These are phyloP conservation scores for Chromis chromis DNA, from an alignment of 2,797 vertebrate species.

Conservation along the genomic window DNA sequence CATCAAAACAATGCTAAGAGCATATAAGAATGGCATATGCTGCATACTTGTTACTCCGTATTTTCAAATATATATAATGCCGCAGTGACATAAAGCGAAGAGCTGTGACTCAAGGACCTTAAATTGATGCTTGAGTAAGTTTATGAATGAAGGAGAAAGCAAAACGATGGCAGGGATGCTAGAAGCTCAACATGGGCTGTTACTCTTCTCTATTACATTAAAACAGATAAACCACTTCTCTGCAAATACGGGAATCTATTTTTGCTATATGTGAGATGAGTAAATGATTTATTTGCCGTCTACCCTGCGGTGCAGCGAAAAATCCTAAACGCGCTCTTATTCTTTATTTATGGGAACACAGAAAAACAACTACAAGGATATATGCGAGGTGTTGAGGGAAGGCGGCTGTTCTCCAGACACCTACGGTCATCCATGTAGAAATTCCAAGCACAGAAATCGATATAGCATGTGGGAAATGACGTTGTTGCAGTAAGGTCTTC, in stretches of 20 bases:
- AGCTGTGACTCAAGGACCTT: constrained; percentile 23
- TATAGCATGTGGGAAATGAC: neutral
- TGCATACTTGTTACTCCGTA: constrained; percentile 29
- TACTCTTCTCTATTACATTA: constrained; percentile 58
- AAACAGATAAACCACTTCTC: constrained; percentile 56
- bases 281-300: constrained; percentile 76
- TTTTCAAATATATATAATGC: constrained; percentile 39
- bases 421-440: constrained; percentile 12
- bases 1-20: constrained; percentile 69
- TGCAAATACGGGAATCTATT: constrained; percentile 52
- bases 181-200: constrained; percentile 37
- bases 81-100: constrained; percentile 30
- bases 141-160: constrained; percentile 57
- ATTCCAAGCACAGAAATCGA: constrained; percentile 32
- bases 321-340: constrained; percentile 60
- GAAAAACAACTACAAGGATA: constrained; percentile 36
- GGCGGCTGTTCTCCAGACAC: constrained; percentile 1
- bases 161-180: constrained; percentile 25
- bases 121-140: constrained; percentile 44
- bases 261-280: constrained; percentile 59
- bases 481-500: neutral
- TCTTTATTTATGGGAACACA: constrained; percentile 57
- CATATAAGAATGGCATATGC: constrained; percentile 52
- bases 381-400: constrained; percentile 10
- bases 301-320: constrained; percentile 47